Percentiles rank a stretch among this genome's conserved stretches.
Conservation (phyloP, 1,140 invertebrate genomes). For the Eulimnadia texana region DNA sequence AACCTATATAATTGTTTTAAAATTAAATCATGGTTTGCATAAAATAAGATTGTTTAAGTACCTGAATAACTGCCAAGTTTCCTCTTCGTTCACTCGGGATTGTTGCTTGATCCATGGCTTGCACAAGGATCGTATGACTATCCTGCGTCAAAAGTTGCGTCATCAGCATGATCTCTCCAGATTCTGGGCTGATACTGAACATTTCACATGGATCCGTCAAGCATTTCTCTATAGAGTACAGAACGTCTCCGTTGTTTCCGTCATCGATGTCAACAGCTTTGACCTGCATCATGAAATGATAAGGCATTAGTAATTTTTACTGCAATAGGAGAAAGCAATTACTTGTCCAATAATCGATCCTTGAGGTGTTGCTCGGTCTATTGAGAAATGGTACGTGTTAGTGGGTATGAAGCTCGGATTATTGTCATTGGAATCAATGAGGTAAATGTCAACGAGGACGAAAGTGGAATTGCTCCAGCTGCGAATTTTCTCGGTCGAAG, state of each 20-base stretch:
- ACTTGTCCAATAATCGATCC: constrained; percentile 52
- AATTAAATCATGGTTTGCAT: neutral
- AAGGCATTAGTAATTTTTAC: no score
- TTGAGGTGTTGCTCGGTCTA: constrained; percentile 46
- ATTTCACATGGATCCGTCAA: constrained; percentile 24
- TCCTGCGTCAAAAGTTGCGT: constrained; percentile 48
- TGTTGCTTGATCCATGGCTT: constrained; percentile 59
- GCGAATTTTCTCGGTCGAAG: constrained; percentile 43
- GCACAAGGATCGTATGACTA: constrained; percentile 62
- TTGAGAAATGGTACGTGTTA: constrained; percentile 60
- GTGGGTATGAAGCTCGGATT: constrained; percentile 66
- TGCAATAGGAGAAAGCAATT: constrained; percentile 12
- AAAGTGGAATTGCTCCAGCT: no score
- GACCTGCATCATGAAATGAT: no score
- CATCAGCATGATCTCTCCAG: constrained; percentile 50
- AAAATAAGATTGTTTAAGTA: constrained; percentile 23
- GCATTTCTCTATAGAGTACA: constrained; percentile 24
- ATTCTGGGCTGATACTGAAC: constrained; percentile 52
- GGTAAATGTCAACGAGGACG: constrained; percentile 59
- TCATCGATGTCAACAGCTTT: no score
- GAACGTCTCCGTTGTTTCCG: no score
- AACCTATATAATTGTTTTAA: neutral
- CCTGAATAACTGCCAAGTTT: constrained; percentile 64
- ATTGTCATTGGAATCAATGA: constrained; percentile 75
- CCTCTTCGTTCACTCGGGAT: constrained; percentile 65